phyloP scores from a whole-genome alignment of 2,797 vertebrate genomes.

The Thunnus albacares region DNA sequence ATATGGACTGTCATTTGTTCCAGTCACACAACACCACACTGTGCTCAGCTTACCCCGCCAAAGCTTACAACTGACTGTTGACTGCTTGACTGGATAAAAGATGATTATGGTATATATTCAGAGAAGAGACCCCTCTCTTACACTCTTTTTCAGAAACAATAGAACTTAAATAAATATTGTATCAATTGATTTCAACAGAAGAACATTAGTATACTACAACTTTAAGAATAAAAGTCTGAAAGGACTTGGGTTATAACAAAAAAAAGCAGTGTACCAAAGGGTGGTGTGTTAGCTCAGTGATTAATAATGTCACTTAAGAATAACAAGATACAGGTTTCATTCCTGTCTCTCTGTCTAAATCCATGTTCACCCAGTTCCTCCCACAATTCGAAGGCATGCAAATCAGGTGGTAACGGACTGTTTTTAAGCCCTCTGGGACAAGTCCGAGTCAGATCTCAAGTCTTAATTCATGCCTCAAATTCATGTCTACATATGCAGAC shows the following conservation, averaged over 20 bases:
- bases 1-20: slow-evolving; percentile 45
- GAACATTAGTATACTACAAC: background rate
- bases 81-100: slow-evolving; percentile 5
- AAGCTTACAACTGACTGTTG: slow-evolving; percentile 1
- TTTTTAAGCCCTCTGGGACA: background rate
- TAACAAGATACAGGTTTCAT: background rate
- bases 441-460: too few relatives aligned
- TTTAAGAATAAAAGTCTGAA: background rate
- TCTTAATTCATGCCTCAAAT: too few relatives aligned
- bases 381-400: background rate
- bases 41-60: background rate
- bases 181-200: slow-evolving; percentile 5
- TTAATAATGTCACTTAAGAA: background rate
- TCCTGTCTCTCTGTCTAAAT: background rate
- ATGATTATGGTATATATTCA: slow-evolving; percentile 5
- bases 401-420: too few relatives aligned
- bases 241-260: background rate
- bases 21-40: slow-evolving; percentile 30
- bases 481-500: too few relatives aligned
- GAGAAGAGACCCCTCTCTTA: background rate
- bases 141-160: background rate
- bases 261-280: background rate
- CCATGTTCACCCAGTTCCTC: background rate
- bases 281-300: background rate
- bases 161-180: background rate